phyloP scores from a whole-genome alignment of 2,113 vertebrate species.

The Ictalurus punctatus region DNA sequence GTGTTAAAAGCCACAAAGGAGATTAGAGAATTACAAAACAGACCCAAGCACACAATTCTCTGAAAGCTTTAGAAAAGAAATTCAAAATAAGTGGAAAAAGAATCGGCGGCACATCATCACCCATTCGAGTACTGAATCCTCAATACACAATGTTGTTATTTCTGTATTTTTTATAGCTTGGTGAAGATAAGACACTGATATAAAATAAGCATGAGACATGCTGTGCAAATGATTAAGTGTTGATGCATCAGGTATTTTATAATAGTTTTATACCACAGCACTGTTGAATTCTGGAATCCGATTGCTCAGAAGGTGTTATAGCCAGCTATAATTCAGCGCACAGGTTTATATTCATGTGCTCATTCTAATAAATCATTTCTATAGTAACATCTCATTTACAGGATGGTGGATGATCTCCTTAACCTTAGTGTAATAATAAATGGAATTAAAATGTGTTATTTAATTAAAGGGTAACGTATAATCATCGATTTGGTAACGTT shows the following conservation, averaged over 20 bases:
- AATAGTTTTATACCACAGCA: too few species aligned
- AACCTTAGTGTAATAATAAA: background rate
- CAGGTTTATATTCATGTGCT: background rate
- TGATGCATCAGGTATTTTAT: background rate
- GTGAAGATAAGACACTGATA: background rate
- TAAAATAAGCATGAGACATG: background rate
- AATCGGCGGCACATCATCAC: background rate
- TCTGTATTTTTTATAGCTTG: too few species aligned
- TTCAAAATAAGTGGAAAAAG: background rate
- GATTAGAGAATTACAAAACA: background rate
- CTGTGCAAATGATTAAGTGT: background rate
- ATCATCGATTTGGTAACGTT: background rate
- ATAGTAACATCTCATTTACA: background rate
- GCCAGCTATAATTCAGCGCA: background rate
- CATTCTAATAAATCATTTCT: background rate
- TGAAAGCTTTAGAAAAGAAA: background rate
- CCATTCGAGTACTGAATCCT: background rate
- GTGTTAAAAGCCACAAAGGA: background rate
- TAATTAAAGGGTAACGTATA: background rate
- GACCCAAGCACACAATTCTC: background rate
- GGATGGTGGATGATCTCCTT: background rate
- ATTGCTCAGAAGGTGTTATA: background rate
- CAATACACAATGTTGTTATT: background rate
- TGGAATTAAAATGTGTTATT: background rate
- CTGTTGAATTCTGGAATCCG: too few species aligned